Evolutionary conservation across 2,888 invertebrate species (phyloP).

Genomic region (Drosophila mimetica): DNA sequence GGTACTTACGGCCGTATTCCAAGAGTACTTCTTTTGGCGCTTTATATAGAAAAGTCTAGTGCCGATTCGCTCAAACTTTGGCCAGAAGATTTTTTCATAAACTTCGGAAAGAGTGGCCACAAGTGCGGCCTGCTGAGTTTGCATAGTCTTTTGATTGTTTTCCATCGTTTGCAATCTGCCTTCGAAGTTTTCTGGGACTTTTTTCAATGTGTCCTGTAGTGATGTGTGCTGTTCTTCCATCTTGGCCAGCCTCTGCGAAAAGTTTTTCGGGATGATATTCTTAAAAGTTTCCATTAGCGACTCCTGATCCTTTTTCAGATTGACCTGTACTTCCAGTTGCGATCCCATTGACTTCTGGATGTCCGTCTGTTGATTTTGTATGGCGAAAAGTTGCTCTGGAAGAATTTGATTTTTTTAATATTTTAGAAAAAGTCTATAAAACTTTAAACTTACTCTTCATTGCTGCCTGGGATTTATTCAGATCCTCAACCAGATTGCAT

Average conservation of each 20-base stretch:
- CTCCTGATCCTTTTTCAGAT: no score
- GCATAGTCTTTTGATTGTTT: neutral
- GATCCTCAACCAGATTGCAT: neutral
- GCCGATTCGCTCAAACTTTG: constrained; percentile 3
- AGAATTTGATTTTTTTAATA: no score
- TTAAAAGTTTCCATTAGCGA: neutral
- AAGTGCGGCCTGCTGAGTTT: no score
- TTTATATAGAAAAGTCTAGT: neutral
- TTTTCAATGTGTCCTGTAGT: neutral
- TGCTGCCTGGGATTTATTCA: neutral
- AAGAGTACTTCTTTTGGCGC: neutral
- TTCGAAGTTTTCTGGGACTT: neutral
- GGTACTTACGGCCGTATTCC: neutral
- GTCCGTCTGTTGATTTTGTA: no score
- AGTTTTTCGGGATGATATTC: neutral
- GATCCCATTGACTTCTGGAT: neutral
- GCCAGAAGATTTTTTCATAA: no score
- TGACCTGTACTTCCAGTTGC: neutral
- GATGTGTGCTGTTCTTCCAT: neutral
- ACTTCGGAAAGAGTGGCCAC: no score
- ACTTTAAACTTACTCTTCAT: no score
- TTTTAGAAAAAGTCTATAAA: no score
- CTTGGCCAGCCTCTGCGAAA: neutral
- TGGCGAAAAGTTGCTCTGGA: neutral
- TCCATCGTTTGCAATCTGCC: neutral